Evolutionary conservation across 2,113 vertebrate species (phyloP).

Genomic region (Addax nasomaculatus): DNA sequence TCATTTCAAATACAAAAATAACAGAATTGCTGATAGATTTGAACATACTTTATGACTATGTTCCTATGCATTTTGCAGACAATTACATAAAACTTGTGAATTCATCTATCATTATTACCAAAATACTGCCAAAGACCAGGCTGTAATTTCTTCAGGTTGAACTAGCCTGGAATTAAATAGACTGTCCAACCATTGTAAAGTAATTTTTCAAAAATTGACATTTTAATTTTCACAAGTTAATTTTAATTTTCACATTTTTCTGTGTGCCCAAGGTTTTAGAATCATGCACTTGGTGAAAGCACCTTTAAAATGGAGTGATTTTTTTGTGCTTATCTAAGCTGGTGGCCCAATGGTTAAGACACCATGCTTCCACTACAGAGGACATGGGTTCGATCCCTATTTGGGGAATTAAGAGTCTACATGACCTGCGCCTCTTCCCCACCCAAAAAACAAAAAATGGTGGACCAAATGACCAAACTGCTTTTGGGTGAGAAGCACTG

Average conservation of each 20-base stretch:
- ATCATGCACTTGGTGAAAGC: not conserved
- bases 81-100: not conserved
- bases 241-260: not conserved
- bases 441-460: not conserved
- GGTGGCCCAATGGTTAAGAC: not conserved
- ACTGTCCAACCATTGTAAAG: not conserved
- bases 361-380: not conserved
- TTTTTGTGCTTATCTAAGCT: not conserved
- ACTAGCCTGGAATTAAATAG: not conserved
- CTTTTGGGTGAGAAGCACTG: not conserved
- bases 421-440: not conserved
- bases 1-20: not conserved
- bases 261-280: not conserved
- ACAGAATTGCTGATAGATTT: not conserved
- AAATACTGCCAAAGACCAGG: not conserved
- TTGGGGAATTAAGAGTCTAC: not conserved
- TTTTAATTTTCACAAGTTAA: not conserved
- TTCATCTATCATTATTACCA: not conserved
- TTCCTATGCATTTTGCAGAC: not conserved
- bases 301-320: not conserved
- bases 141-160: not conserved
- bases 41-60: not conserved
- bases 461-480: not conserved
- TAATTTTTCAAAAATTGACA: not conserved
- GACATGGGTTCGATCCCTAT: fast-evolving